Conservation (phyloP, 37 sponge, comb jelly and placozoan species). For the Diacarnus erythraeanus region DNA sequence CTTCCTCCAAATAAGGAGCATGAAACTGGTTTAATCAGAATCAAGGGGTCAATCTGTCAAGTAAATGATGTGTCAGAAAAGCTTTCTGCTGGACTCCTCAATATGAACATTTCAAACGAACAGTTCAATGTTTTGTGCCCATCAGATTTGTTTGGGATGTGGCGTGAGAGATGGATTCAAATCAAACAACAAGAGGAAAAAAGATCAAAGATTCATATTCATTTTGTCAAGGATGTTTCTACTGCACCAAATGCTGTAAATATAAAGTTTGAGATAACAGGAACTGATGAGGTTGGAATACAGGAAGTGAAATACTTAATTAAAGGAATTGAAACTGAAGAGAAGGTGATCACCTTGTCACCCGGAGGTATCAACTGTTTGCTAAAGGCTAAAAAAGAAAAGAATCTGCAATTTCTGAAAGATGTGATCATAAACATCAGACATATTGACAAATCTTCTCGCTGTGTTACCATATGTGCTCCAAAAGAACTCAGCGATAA, state of each 20-base stretch:
- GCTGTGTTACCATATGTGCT: slow-evolving; percentile 16
- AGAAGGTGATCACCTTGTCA: slow-evolving; percentile 6
- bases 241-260: background rate
- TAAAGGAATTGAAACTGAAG: background rate
- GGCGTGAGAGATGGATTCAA: slow-evolving; percentile 44
- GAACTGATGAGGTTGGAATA: slow-evolving; percentile 15
- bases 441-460: slow-evolving; percentile 3
- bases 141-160: slow-evolving; percentile 12
- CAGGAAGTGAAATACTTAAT: slow-evolving; percentile 21
- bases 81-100: background rate
- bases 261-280: slow-evolving; percentile 29
- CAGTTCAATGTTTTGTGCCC: slow-evolving; percentile 18
- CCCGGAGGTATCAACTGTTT: background rate
- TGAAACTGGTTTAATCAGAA: slow-evolving; percentile 17
- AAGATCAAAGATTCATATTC: slow-evolving; percentile 19
- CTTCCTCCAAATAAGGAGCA: background rate
- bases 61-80: slow-evolving; percentile 23
- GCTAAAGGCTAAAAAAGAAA: slow-evolving; percentile 5
- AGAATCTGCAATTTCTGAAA: background rate
- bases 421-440: background rate
- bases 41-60: slow-evolving; percentile 32
- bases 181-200: slow-evolving; percentile 26
- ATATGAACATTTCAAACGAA: background rate
- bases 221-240: slow-evolving; percentile 5
- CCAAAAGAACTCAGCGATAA: slow-evolving; percentile 25